Evolutionary conservation across 2,797 vertebrate species (phyloP).

Genomic region (Pseudotriccus pelzelni): DNA sequence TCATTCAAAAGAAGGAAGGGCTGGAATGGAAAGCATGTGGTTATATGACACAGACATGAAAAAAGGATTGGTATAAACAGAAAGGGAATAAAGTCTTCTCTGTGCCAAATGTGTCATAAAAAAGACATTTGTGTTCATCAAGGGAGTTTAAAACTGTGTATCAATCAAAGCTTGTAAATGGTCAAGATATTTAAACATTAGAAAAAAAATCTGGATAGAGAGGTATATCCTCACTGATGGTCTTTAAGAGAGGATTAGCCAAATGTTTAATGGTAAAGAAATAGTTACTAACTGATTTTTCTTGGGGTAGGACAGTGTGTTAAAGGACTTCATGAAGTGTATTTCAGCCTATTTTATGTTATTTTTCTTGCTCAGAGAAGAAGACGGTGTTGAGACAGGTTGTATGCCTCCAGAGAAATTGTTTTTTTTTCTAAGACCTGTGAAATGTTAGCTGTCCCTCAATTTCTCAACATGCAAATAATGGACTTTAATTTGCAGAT

Average conservation of each 20-base stretch:
- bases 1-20: neutral
- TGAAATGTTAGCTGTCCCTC: conserved; percentile 17
- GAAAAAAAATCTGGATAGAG: neutral
- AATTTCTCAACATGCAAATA: conserved; percentile 29
- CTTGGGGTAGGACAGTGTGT: neutral
- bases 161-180: neutral
- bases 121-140: neutral
- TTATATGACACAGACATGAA: neutral
- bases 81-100: neutral
- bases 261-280: neutral
- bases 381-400: neutral
- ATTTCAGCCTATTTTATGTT: neutral
- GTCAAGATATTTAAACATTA: neutral
- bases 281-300: neutral
- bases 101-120: neutral
- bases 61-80: neutral
- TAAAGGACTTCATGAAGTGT: neutral
- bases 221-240: neutral
- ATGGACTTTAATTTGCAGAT: conserved; percentile 60
- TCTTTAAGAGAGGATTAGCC: neutral
- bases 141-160: neutral
- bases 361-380: neutral
- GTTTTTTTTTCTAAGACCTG: conserved; percentile 19
- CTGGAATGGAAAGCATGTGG: neutral
- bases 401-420: neutral